Evolutionary conservation across 2,888 invertebrate species (phyloP), one percentile per base, ranked within the genome.

Genomic region (Stegophylla sp.): DNA sequence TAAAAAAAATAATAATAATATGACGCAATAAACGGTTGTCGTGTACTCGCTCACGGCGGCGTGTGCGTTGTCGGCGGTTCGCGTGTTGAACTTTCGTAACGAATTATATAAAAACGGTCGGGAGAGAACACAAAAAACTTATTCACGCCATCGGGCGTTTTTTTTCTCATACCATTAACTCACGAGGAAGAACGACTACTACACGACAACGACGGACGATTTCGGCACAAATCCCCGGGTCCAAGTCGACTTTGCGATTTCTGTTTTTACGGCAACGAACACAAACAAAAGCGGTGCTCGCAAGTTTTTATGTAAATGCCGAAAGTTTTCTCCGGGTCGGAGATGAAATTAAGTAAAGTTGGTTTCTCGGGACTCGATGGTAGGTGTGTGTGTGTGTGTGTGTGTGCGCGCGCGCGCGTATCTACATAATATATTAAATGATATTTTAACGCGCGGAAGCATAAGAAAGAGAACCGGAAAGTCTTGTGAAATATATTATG

Each of bases 221-320:
- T 53, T 41, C 10, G 20, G 1, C 34, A 15, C 34, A 20, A 23
- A 71, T 48, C 48, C 28, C n/a, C 17, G 3, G 7, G 45, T n/a
- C 12, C 61, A 9, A 61, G 28, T 28, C 28, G 48, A 61, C 26
- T 28, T 48, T 45, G 61, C 45, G 45, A n/a, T 48, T 73, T 73
- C 28, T 20, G 61, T 61, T 73, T 43, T 45, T 10, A 61, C 28
- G 28, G 26, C 4, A 5, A 28, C 41, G n/a, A 59, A 59, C 26
- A 26, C 56, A 73, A 61, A 73, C 43, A 61, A 59, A 45, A 28
- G 45, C 34, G 7, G 4, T 26, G n/a, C 34, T 69, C 15, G 10
- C 7, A n/a, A n/a, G 45, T 28, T 61, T 73, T 73, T 61, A 73
- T 61, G 73, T 45, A 61, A 61, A 73, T 61, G 5, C 45, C 15